Percentiles rank a stretch among this genome's conserved stretches.
These are phyloP conservation scores for Gymnobelideus leadbeateri DNA, from an alignment of 2,113 vertebrate genomes.

Conservation along the genomic window DNA sequence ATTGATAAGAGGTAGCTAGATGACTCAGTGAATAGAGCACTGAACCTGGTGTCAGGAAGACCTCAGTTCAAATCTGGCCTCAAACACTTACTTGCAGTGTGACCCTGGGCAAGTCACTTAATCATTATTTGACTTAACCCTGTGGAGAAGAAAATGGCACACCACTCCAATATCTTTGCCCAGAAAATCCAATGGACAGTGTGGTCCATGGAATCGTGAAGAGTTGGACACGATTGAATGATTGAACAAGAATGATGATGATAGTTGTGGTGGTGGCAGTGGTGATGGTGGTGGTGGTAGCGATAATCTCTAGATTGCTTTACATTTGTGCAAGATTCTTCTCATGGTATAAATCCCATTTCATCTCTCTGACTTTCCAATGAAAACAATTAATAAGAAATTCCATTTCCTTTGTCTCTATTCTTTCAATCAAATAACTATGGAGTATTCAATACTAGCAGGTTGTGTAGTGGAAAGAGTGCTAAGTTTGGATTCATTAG, in stretches of 20 bases:
- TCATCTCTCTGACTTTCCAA: not conserved
- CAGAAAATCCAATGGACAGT: too few relatives aligned
- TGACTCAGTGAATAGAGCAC: too few relatives aligned
- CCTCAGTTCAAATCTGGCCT: too few relatives aligned
- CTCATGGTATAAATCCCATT: not conserved
- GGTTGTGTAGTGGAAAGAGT: not conserved
- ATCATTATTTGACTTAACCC: too few relatives aligned
- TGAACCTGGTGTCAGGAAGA: too few relatives aligned
- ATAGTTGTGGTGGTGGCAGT: not conserved
- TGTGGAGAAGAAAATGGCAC: too few relatives aligned
- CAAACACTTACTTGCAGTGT: too few relatives aligned
- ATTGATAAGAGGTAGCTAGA: too few relatives aligned
- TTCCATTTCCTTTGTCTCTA: not conserved
- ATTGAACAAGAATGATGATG: not conserved
- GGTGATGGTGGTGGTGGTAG: not conserved
- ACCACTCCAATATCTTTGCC: too few relatives aligned
- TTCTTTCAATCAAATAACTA: not conserved
- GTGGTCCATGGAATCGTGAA: too few relatives aligned
- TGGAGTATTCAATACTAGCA: not conserved
- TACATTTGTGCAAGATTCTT: not conserved
- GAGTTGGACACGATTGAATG: not conserved
- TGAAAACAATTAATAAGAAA: not conserved
- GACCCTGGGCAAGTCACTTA: too few relatives aligned
- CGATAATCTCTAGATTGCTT: not conserved
- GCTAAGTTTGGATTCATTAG: not conserved